Evolutionary conservation across 2,888 invertebrate species (phyloP), one percentile per base, ranked within the genome.

Genomic region (Acrobasis consociella): DNA sequence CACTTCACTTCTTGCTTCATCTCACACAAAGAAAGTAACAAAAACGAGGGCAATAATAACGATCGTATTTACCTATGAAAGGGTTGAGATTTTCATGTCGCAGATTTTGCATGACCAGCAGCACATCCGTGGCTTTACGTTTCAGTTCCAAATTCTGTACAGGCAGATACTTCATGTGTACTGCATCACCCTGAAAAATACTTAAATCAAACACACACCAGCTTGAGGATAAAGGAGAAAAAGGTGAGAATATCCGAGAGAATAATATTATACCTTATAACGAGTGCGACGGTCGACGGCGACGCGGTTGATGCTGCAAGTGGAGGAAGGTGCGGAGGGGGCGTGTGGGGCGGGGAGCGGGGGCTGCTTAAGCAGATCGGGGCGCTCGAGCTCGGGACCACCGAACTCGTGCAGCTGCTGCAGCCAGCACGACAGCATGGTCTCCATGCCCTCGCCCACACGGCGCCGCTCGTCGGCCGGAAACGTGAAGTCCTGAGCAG

Each of bases 21-120:
- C 31, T 8, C 31, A 31, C 31, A 31, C 31, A 7, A 31, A 31
- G 22, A 31, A 31, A 31, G 5, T 1, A 31, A 31, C 31, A 31
- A 31, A 8, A 7, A 31, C 31, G 31, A 31, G 31, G 31, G 7
- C 31, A 31, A 31, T 31, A 7, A 31, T 8, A 31, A 31, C 31
- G 31, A 31, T 31, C 7, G 31, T 8, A 42, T 42, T 71, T 78
- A 93, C 94, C 98, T 71, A 98, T 95, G 75, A 98, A 94, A 0
- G 97, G 96, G 86, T 98, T 98, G 42, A 98, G 89, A 83, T 98
- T 98, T 83, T 98, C 98, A 83, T 98, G 97, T 0, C 98, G 94
- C 69, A 98, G 87, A 49, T 96, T 96, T 82, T 98, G 97, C 74
- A 98, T 94, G 85, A 95, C 94, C 53, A 96, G 95, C 65, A 97